A percentile compares a stretch with the other conserved stretches of the same genome.
Conservation (phyloP, 2,888 invertebrate species). For the Drosophila koepferae region DNA sequence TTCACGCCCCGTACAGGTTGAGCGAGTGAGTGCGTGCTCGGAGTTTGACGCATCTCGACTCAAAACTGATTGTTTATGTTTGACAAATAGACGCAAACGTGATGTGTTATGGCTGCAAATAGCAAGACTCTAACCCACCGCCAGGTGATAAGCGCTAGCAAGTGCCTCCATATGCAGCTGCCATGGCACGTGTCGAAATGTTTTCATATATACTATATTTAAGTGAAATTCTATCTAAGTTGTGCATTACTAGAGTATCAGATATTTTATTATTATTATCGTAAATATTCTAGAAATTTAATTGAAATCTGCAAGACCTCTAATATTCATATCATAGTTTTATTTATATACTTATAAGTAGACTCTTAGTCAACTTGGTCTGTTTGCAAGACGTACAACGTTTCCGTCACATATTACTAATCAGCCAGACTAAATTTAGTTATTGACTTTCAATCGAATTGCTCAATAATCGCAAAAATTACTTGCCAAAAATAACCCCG, state of each 20-base stretch:
- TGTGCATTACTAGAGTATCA: not conserved
- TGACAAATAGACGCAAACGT: conserved; percentile 25
- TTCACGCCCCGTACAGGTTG: conserved; percentile 41
- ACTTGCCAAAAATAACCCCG: conserved; percentile 40
- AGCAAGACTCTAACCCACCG: not conserved
- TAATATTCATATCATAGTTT: too few relatives aligned
- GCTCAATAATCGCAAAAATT: conserved; percentile 34
- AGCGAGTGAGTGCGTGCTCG: conserved; percentile 17
- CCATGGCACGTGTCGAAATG: conserved; percentile 19
- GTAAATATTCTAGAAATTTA: not conserved
- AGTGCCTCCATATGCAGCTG: conserved; percentile 3
- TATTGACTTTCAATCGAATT: conserved; percentile 11
- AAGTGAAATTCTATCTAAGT: not conserved
- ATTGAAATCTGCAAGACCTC: not conserved
- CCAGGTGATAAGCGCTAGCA: not conserved
- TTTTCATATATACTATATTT: conserved; percentile 1
- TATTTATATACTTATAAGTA: not conserved
- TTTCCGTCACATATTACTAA: not conserved
- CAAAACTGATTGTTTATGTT: conserved; percentile 27
- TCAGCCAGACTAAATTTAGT: not conserved
- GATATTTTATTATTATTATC: not conserved
- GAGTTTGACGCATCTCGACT: conserved; percentile 27
- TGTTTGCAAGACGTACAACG: not conserved
- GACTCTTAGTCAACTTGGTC: not conserved
- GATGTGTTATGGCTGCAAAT: not conserved